Evolutionary conservation across 2,888 invertebrate species (phyloP).

Genomic region (Hemistola chrysoprasaria): DNA sequence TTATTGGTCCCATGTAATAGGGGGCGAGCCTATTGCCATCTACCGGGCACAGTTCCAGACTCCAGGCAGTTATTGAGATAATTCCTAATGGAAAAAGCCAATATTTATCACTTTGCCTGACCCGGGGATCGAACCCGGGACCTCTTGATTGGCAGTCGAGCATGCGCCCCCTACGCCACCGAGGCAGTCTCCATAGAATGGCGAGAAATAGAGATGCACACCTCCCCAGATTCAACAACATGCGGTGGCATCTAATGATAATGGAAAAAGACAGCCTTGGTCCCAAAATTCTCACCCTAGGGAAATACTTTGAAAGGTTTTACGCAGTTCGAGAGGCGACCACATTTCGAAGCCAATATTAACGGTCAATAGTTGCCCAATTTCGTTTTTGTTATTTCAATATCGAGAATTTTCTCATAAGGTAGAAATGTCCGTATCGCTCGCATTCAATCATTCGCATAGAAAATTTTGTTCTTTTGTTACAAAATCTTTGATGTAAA

Average conservation of each 20-base stretch:
- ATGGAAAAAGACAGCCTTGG: slow-evolving; percentile 42
- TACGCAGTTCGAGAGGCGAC: slow-evolving; percentile 33
- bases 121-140: too few species aligned
- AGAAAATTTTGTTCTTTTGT: slow-evolving; percentile 11
- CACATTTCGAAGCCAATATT: slow-evolving; percentile 26
- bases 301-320: slow-evolving; percentile 45
- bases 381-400: slow-evolving; percentile 22
- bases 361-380: slow-evolving; percentile 23
- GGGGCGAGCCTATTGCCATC: too few species aligned
- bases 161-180: too few species aligned
- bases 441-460: slow-evolving; percentile 9
- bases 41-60: too few species aligned
- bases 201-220: slow-evolving; percentile 18
- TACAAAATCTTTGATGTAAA: slow-evolving; percentile 1
- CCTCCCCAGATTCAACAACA: slow-evolving; percentile 33
- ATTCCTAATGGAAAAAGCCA: too few species aligned
- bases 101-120: too few species aligned
- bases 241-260: slow-evolving; percentile 42
- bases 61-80: too few species aligned
- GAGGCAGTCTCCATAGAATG: too few species aligned
- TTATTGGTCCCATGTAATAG: too few species aligned
- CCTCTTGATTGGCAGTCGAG: too few species aligned
- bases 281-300: slow-evolving; percentile 39
- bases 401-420: slow-evolving; percentile 14
- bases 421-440: slow-evolving; percentile 10